A percentile compares a stretch with the other conserved stretches of the same genome.
phyloP scores from a whole-genome alignment of 2,797 vertebrate genomes.

The Craterocephalus amniculus region DNA sequence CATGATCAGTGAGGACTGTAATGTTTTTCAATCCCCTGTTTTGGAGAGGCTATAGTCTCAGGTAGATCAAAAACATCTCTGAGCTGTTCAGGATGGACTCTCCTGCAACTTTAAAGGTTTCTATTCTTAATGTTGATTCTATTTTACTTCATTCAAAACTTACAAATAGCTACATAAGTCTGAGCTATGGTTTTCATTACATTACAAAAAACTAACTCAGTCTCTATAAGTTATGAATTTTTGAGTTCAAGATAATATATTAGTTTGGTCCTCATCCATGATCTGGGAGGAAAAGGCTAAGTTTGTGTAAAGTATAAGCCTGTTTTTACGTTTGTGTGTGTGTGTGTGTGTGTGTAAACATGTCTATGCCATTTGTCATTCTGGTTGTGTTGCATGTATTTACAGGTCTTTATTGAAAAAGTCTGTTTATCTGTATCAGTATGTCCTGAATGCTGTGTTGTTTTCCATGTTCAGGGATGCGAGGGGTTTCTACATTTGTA shows the following conservation, averaged over 20 bases:
- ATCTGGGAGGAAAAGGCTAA: constrained; percentile 70
- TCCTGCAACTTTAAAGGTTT: constrained; percentile 66
- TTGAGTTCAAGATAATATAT: constrained; percentile 69
- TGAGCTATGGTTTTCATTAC: constrained; percentile 74
- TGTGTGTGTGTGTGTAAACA: constrained; percentile 28
- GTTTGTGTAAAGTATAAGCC: constrained; percentile 59
- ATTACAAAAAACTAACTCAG: constrained; percentile 77
- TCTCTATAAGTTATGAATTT: constrained; percentile 68
- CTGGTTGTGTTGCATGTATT: constrained; percentile 63
- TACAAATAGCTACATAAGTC: constrained; percentile 81
- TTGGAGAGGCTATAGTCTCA: constrained; percentile 24
- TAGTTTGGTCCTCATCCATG: constrained; percentile 72
- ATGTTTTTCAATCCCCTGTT: neutral
- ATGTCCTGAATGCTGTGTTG: constrained; percentile 41
- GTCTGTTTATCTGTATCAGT: constrained; percentile 44
- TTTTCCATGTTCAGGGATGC: constrained; percentile 37
- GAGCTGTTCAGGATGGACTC: constrained; percentile 55
- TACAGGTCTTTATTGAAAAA: constrained; percentile 65
- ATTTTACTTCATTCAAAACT: constrained; percentile 68
- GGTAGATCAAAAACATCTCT: constrained; percentile 47
- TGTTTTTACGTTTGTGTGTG: constrained; percentile 26
- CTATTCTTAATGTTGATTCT: constrained; percentile 45
- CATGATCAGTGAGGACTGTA: neutral
- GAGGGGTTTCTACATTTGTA: constrained; percentile 19
- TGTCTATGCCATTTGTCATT: constrained; percentile 23